Conservation (phyloP, 2,113 vertebrate genomes). For the Erythrolamprus reginae region DNA sequence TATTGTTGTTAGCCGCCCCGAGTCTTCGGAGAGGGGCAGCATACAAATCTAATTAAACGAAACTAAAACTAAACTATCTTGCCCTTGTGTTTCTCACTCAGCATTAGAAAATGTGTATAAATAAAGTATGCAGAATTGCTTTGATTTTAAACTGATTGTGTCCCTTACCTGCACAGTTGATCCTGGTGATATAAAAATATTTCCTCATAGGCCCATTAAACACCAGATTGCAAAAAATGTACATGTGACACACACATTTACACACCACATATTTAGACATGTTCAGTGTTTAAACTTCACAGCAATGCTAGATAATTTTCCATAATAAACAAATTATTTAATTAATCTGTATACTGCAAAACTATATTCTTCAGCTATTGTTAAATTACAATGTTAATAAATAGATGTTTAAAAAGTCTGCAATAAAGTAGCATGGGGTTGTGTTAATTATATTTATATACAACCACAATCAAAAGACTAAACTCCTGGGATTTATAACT, state of each 20-base stretch:
- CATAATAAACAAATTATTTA: neutral
- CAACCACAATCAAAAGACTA: no score
- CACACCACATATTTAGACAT: neutral
- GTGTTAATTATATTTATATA: no score
- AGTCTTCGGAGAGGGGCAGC: no score
- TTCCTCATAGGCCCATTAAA: neutral
- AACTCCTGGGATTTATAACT: no score
- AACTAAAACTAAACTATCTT: no score
- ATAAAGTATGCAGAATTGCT: neutral
- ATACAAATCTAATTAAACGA: no score
- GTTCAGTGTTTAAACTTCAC: neutral
- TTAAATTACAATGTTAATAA: neutral
- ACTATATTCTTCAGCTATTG: neutral
- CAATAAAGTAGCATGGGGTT: neutral
- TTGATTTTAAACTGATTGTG: neutral
- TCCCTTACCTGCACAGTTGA: neutral
- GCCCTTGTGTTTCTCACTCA: neutral
- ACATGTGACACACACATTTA: neutral
- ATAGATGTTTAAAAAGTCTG: neutral
- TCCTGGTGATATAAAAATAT: neutral
- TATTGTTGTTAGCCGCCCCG: no score
- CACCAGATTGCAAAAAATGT: neutral
- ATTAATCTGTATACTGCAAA: neutral
- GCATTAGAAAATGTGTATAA: neutral
- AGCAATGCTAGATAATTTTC: neutral